phyloP scores from a whole-genome alignment of 2,113 vertebrate species.

The Mungos mungo region DNA sequence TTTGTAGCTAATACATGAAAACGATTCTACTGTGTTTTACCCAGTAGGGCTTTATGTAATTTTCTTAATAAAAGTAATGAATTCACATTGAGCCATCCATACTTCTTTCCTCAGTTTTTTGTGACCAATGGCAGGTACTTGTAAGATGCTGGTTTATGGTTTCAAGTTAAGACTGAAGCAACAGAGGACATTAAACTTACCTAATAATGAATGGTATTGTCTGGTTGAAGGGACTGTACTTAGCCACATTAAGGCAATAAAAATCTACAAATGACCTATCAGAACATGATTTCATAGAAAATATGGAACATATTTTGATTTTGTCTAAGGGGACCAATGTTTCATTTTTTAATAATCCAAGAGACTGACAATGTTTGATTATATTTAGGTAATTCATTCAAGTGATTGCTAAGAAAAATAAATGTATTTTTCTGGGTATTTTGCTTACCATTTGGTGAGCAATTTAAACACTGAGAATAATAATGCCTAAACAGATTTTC shows the following conservation, averaged over 20 bases:
- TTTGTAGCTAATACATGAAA: background rate
- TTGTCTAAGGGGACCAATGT: background rate
- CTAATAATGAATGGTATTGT: background rate
- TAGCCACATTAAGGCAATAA: background rate
- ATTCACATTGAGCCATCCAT: background rate
- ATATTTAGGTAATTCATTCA: background rate
- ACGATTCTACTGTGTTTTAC: slow-evolving; percentile 7
- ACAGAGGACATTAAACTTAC: background rate
- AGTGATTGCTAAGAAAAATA: slow-evolving; percentile 18
- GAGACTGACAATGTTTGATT: background rate
- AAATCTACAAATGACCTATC: background rate
- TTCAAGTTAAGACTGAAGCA: background rate
- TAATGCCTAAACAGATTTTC: slow-evolving; percentile 33
- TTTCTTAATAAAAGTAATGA: slow-evolving; percentile 8
- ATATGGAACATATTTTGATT: background rate
- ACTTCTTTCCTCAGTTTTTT: slow-evolving; percentile 28
- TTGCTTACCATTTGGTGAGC: background rate
- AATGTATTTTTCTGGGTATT: slow-evolving; percentile 1
- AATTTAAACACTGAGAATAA: slow-evolving; percentile 12
- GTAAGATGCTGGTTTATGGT: background rate
- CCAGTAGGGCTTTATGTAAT: background rate
- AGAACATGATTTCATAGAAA: slow-evolving; percentile 2
- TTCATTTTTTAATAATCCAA: background rate
- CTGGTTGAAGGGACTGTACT: accelerated
- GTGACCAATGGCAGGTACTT: background rate